Evolutionary conservation across 2,113 vertebrate genomes (phyloP).

Genomic region (Acanthisitta chloris): DNA sequence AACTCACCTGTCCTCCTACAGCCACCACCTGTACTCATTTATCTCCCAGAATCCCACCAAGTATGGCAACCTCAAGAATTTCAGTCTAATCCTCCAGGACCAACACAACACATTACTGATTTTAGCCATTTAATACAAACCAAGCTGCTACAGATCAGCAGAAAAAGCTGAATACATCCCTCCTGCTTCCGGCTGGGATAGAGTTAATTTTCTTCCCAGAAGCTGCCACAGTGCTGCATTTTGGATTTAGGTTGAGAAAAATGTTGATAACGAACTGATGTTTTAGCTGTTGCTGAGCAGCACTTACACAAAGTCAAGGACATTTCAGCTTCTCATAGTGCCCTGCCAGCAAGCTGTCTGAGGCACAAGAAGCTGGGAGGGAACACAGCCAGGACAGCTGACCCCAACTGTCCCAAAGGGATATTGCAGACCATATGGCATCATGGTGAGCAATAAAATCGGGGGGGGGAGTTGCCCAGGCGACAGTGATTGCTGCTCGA

Average conservation of each 20-base stretch:
- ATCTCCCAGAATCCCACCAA: not conserved
- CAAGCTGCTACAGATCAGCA: not conserved
- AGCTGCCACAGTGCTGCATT: not conserved
- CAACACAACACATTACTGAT: not conserved
- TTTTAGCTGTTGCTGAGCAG: not conserved
- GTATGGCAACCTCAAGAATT: not conserved
- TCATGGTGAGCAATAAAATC: not conserved
- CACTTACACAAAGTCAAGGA: not conserved
- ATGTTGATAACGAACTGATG: not conserved
- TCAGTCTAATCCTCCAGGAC: not conserved
- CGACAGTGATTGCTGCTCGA: fast-evolving
- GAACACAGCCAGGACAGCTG: not conserved
- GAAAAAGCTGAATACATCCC: not conserved
- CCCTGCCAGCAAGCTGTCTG: not conserved
- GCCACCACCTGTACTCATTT: no score
- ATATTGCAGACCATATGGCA: not conserved
- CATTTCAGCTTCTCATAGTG: not conserved
- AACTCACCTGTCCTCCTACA: not conserved
- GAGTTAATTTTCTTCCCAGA: not conserved
- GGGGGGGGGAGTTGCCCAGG: fast-evolving
- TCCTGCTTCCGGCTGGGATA: not conserved
- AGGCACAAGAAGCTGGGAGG: not conserved
- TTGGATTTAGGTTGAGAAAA: not conserved
- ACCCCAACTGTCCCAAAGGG: not conserved
- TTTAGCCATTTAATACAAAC: not conserved